Percentiles rank a stretch among this genome's conserved stretches.
These are phyloP conservation scores for Sphaerodactylus townsendi DNA, from an alignment of 2,113 vertebrate genomes.

Conservation along the genomic window DNA sequence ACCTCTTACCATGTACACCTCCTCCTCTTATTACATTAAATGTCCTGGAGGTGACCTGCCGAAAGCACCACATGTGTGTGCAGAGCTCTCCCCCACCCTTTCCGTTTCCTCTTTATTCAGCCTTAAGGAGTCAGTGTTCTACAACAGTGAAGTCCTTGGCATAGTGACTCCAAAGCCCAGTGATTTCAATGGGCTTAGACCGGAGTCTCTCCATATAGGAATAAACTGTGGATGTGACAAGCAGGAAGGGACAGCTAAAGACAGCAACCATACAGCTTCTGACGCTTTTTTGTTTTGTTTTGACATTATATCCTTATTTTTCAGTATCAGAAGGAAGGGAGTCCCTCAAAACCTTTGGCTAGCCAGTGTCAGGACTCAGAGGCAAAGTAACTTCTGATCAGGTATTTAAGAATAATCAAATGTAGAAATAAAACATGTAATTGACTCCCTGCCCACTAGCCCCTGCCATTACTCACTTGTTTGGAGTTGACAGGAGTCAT, in stretches of 20 bases:
- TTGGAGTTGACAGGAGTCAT: slow-evolving; percentile 77
- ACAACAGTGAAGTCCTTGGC: background rate
- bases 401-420: slow-evolving; percentile 40
- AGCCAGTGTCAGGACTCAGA: background rate
- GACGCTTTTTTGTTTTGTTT: background rate
- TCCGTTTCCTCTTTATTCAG: background rate
- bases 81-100: too few species aligned
- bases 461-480: slow-evolving; percentile 87
- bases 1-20: too few species aligned
- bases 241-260: background rate
- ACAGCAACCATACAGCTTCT: background rate
- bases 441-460: slow-evolving; percentile 40
- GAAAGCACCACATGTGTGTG: too few species aligned
- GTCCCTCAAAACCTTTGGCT: background rate
- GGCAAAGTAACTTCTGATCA: background rate
- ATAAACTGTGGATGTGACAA: too few species aligned
- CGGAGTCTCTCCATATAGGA: too few species aligned
- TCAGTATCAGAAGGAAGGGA: background rate
- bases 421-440: slow-evolving; percentile 16
- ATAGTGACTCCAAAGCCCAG: too few species aligned
- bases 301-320: too few species aligned
- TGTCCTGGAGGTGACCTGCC: too few species aligned
- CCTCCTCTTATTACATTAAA: background rate
- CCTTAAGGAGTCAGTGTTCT: background rate
- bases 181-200: too few species aligned